Base-by-base conservation (phyloP, 2,888 invertebrate genomes). In the Strigamia maritima region DNA sequence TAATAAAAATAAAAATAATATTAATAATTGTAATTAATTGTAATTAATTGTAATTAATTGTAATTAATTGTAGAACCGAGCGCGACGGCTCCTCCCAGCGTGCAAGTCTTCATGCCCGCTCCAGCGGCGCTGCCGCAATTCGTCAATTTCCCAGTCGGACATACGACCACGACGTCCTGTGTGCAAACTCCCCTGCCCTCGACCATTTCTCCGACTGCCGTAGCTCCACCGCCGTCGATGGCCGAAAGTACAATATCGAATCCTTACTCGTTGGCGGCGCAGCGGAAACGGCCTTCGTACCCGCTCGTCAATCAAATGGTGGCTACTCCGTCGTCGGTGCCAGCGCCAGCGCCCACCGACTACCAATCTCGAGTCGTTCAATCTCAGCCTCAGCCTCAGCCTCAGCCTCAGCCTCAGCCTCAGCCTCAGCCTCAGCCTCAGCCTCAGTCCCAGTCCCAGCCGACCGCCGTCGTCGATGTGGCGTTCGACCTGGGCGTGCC, bases 161-260 rank as follows among this genome's bases (percentile, higher is more conserved):
- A 19, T 38, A 75, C 75, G 38, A 40, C 35, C 2, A 75, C 75
- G 22, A 75, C 38, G 14, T 24, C 22, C 12, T 75, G 38, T 1
- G 35, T 75, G 2, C 28, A 16, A n/a, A 38, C 75, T 19, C 75
- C 38, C 7, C 10, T 75, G 35, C 22, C 38, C 6, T 75, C 75
- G 12, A 75, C 75, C 22, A 75, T 75, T 14, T 16, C 75, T 16
- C 75, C 65, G n/a, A n/a, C n/a, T n/a, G n/a, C n/a, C n/a, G n/a
- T 10, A 35, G 10, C 35, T n/a, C n/a, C n/a, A 16, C 24, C 74
- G 35, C 7, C 74, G 16, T 22, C 75, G 75, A 38, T 19, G 19
- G 6, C 8, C 54, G 54, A 54, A 19, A 19, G 19, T 10, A 28
- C 12, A 10, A 26, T 7, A 28, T 24, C 70, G 26, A 70, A 70